These are phyloP conservation scores for Lacerta viridis DNA, from an alignment of 2,797 vertebrate species.

Conservation along the genomic window DNA sequence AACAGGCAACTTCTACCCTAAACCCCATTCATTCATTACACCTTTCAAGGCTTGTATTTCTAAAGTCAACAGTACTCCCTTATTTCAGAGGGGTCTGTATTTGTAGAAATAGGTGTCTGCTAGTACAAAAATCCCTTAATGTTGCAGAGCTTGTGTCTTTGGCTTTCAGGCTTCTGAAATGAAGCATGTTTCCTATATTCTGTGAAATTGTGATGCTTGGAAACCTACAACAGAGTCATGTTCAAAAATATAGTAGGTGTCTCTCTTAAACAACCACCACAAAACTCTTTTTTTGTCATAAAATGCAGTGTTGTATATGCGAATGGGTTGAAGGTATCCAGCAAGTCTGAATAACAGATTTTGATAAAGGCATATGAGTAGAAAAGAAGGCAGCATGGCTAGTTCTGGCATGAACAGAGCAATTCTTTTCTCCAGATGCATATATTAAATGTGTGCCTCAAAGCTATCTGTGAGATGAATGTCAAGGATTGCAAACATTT, in stretches of 20 bases:
- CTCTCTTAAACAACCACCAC: neutral
- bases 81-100: conserved; percentile 41
- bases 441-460: neutral
- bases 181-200: neutral
- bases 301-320: neutral
- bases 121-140: neutral
- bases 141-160: neutral
- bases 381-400: neutral
- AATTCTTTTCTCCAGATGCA: neutral
- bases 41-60: neutral
- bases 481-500: neutral
- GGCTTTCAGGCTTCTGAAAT: conserved; percentile 7
- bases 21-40: conserved; percentile 16
- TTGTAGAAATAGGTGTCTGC: conserved; percentile 7
- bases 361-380: neutral
- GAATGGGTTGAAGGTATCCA: neutral
- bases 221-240: neutral
- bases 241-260: neutral
- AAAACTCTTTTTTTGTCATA: neutral
- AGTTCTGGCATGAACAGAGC: neutral
- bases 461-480: neutral
- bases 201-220: neutral
- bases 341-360: neutral
- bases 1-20: neutral
- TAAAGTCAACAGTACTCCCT: conserved; percentile 42